Evolutionary conservation across 2,888 invertebrate species (phyloP), one percentile per base, ranked within the genome.

Genomic region (Aromia moschata): DNA sequence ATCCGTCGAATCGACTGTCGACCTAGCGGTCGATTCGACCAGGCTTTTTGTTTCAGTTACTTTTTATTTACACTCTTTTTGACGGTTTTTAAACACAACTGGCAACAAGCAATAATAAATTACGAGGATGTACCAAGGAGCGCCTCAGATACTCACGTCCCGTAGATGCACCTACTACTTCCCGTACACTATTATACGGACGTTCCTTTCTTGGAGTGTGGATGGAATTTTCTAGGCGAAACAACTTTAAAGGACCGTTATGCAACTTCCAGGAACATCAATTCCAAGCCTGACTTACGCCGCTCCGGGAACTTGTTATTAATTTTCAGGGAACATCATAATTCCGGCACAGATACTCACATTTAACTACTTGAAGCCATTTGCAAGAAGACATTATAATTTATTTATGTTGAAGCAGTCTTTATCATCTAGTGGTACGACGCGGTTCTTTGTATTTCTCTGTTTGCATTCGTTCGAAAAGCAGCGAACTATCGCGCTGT

Each of bases 191-290:
- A n/a, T 45, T 31, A 31, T 45, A 45, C 31, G 45, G 33, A 31
- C 45, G 12, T 45, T 31, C 45, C 33, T n/a, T 33, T 45, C 31
- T 33, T 33, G 14, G 45, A 45, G 45, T 30, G 31, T 9, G 16
- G 45, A 45, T 45, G n/a, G 31, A 45, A 45, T 45, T 45, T 45
- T 45, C 25, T 33, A 14, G 45, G 17, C 38, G 16, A 25, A 25
- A 25, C 7, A 25, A 3, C 33, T 30, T 31, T 31, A 15, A 10
- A 31, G 15, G 45, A 31, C 16, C 18, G 47, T 37, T 47, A 36
- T 47, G 37, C 37, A 47, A 47, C 47, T 47, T 47, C 47, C 47
- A 47, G 18, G 47, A 47, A 37, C 47, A 47, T 47, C 47, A 47
- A 47, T 47, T 47, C 37, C 33, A 11, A 37, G 9, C 47, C 37